Base-by-base conservation (phyloP, 1,140 invertebrate genomes). In the Aradophagus sp. region DNA sequence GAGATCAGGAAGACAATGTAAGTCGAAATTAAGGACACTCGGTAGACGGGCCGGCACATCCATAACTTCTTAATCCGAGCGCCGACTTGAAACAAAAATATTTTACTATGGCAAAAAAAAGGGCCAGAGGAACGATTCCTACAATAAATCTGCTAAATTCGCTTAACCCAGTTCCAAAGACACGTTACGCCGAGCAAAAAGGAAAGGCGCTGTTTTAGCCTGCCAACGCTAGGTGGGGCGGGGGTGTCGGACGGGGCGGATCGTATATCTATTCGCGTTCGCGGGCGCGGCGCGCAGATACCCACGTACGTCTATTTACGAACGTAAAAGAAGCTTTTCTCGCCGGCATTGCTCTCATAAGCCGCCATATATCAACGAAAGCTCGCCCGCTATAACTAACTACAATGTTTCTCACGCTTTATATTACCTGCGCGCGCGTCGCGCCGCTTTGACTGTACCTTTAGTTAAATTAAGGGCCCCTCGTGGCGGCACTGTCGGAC, bases 401-500 rank as follows among this genome's bases (percentile, higher is more conserved):
- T 69, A 53, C 74, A 69, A 50, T 55, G 58, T 73, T 75, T 71
- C 63, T 74, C 63, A 63, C 63, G 65, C 61, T 72, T 71, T 73
- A 73, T 72, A 75, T 62, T 73, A 67, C 55, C 67, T 66, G 70
- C 44, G 62, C 55, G 41, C 55, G 66, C 44, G 53, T 38, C 39
- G 53, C 41, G 16, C 45, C 41, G 63, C 59, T 35, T 41, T 35
- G 56, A 55, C 56, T 31, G 32, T 65, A 53, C 48, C 59, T 59
- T 71, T 71, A 65, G 74, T 69, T 78, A 75, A 78, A 78, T 78
- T 78, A 78, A 73, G 62, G 69, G 52, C 70, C 58, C 58, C 73
- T 61, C 61, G 45, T 53, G 73, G 67, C 58, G 63, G 45, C 50
- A 53, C 39, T 45, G 63, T 63, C 52, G 68, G 44, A 55, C 67